Conservation (phyloP, 2,797 vertebrate species). For the Enteromius mattozi region DNA sequence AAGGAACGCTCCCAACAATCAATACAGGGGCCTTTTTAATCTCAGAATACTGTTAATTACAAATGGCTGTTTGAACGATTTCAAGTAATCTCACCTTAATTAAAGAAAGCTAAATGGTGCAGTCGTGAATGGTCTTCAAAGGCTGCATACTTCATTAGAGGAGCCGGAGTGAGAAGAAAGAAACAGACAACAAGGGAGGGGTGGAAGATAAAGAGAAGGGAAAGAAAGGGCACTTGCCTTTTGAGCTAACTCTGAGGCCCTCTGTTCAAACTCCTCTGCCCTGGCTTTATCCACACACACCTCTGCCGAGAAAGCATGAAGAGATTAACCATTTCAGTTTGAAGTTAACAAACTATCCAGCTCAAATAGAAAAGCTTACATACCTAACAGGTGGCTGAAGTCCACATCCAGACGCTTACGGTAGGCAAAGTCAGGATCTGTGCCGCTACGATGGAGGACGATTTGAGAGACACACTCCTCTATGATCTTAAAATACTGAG, state of each 20-base stretch:
- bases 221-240: slow-evolving; percentile 80
- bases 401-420: slow-evolving; percentile 94
- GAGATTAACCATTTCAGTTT: neutral
- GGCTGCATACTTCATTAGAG: slow-evolving; percentile 60
- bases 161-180: neutral
- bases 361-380: slow-evolving; percentile 59
- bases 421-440: slow-evolving; percentile 95
- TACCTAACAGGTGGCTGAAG: slow-evolving; percentile 91
- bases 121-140: slow-evolving; percentile 59
- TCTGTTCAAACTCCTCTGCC: slow-evolving; percentile 88
- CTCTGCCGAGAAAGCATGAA: slow-evolving; percentile 77
- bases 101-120: slow-evolving; percentile 62
- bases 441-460: slow-evolving; percentile 92
- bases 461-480: slow-evolving; percentile 97
- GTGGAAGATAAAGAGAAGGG: neutral
- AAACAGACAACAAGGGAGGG: slow-evolving; percentile 16
- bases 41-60: slow-evolving; percentile 67
- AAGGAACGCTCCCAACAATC: slow-evolving; percentile 59
- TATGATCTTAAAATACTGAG: slow-evolving; percentile 97
- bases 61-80: slow-evolving; percentile 64
- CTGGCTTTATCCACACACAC: slow-evolving; percentile 90
- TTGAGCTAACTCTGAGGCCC: slow-evolving; percentile 84
- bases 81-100: slow-evolving; percentile 60
- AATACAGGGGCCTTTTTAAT: slow-evolving; percentile 62
- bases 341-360: neutral